Conservation (phyloP, 92 coral and sea anemone species). For the Zoanthus sansibaricus region DNA sequence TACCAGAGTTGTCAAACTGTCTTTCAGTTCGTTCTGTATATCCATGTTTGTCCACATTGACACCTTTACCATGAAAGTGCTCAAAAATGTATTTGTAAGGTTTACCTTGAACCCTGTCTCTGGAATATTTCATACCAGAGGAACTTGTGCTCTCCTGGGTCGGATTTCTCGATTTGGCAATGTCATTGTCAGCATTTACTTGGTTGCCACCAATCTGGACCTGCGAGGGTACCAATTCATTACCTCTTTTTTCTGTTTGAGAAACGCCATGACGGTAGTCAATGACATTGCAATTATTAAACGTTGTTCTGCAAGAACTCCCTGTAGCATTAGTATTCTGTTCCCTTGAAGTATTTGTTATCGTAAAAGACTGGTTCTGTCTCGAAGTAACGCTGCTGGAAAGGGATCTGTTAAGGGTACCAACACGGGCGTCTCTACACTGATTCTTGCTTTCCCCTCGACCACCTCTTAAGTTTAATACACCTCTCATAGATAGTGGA, state of each 20-base stretch:
- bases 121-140: neutral
- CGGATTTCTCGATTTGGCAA: neutral
- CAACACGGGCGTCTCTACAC: neutral
- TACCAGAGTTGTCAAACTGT: neutral
- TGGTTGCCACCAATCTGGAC: neutral
- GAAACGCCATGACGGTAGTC: neutral
- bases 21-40: neutral
- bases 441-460: neutral
- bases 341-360: neutral
- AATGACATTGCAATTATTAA: neutral
- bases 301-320: neutral
- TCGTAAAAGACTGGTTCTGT: neutral
- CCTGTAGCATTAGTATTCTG: neutral
- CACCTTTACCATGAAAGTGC: neutral
- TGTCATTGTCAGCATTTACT: neutral
- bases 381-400: neutral
- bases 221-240: neutral
- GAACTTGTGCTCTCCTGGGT: neutral
- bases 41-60: neutral
- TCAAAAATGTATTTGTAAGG: neutral
- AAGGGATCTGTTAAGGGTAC: neutral
- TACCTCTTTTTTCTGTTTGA: constrained; percentile 2
- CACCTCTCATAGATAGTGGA: neutral
- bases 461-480: neutral
- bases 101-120: neutral